Evolutionary conservation across 2,888 invertebrate species (phyloP), one percentile per base, ranked within the genome.

Genomic region (Venustoraphidia nigricollis): DNA sequence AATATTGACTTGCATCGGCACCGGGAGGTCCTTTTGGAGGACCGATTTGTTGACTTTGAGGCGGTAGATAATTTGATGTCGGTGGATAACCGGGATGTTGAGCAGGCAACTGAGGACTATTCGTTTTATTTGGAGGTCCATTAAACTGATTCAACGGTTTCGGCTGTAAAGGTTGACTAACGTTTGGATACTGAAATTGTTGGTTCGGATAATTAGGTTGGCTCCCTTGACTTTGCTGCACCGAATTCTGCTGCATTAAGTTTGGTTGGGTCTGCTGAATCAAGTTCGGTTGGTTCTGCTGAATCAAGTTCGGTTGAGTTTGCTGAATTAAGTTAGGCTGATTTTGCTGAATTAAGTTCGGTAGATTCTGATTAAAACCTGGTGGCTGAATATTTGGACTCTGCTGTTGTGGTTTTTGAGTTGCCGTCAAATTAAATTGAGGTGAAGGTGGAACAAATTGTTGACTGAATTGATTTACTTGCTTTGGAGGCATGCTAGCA

Each of bases 301-400:
- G 36, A 38, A 47, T 10, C 40, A 34, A 36, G 11, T 39, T 46
- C 14, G 13, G 37, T 34, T 34, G 38, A 36, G 35, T 41, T 10
- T 13, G 46, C 38, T 43, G 40, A 14, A 46, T 47, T 44, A 34
- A 46, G 44, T 43, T 49, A 49, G 46, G 50, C 40, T 50, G 45
- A 10, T 52, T 55, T 40, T 40, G 51, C 13, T 35, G 35, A 2
- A 47, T 47, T 6, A 27, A 27, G 27, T 27, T 27, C 6, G 27
- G 27, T 6, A 1, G 27, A 27, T 27, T 27, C 27, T 27, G 27
- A 9, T 54, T 53, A 49, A 54, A 55, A 46, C 55, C 36, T 37
- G 54, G 53, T 3, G 53, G 36, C 44, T 55, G 56, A 36, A 56
- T 43, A 50, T 55, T 54, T 41, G 53, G 47, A 46, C 49, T 53